Conservation (phyloP, 2,113 vertebrate species). For the Tamias sibiricus region DNA sequence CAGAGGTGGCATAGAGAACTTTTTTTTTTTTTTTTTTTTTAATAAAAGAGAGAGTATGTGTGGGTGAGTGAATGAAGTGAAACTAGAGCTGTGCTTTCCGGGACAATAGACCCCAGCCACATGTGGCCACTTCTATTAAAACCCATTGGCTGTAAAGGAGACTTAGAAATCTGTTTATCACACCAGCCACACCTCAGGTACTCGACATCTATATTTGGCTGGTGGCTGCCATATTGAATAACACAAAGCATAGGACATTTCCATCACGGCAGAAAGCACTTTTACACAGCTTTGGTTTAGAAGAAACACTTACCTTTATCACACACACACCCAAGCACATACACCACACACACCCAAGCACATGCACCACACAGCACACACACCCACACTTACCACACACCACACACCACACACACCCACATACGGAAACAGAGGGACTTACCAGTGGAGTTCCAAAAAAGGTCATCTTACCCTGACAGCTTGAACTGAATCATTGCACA, state of each 20-base stretch:
- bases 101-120: background rate
- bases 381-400: background rate
- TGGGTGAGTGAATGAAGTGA: background rate
- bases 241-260: background rate
- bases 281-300: background rate
- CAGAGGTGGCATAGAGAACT: background rate
- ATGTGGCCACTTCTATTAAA: background rate
- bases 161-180: background rate
- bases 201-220: background rate
- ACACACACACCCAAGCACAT: background rate
- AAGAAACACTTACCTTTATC: background rate
- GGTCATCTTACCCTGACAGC: background rate
- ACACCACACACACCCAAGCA: background rate
- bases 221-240: background rate
- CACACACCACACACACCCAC: background rate
- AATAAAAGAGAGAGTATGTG: background rate
- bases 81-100: no score
- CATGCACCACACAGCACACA: background rate
- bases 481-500: background rate
- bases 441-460: background rate
- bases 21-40: background rate
- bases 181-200: background rate
- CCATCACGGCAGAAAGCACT: background rate
- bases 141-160: background rate
- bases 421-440: fast-evolving